Evolutionary conservation across 2,113 vertebrate species (phyloP), one percentile per base, ranked within the genome.

Genomic region (Corydoras sp.): DNA sequence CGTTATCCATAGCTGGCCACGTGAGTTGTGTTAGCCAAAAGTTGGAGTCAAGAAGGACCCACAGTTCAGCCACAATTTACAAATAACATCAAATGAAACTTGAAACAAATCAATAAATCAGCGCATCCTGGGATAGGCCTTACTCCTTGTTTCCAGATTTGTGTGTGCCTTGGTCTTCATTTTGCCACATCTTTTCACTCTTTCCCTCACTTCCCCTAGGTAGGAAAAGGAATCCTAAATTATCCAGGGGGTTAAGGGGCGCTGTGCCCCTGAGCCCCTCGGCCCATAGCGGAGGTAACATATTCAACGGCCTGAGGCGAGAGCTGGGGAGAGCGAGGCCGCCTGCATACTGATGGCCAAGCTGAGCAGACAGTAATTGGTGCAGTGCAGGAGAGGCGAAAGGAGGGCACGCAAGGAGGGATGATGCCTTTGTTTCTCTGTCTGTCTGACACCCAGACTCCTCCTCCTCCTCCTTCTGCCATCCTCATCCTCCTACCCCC

Each of bases 281-380:
- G 85, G 88, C 90, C 87, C 85, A 85, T 82, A 87, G 88, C 84
- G 78, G 88, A 86, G 88, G 87, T 90, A 89, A 89, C 86, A 82
- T 90, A 90, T 89, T 90, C 89, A 87, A 86, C 90, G 87, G 90
- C 90, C 89, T 83, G 83, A 86, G 90, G 90, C 89, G 79, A 88
- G 83, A 83, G 80, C 82, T 83, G 81, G 84, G 85, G 87, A 83
- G 83, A 83, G 86, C 83, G 82, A 79, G 87, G 86, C 85, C 81
- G 82, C 82, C 86, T 88, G 89, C 89, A 91, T 90, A 89, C 89
- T 90, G 89, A 92, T 91, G 88, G 82, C 84, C 77, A 85, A 76
- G 80, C 83, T 70, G 85, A 86, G 84, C 68, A 86, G 87, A 77
- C 86, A 81, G 85, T 90, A 90, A 92, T 92, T 92, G 90, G 89